A percentile compares a stretch with the other conserved stretches of the same genome.
Conservation (phyloP, 2,888 invertebrate genomes). For the Cephus pulcher region DNA sequence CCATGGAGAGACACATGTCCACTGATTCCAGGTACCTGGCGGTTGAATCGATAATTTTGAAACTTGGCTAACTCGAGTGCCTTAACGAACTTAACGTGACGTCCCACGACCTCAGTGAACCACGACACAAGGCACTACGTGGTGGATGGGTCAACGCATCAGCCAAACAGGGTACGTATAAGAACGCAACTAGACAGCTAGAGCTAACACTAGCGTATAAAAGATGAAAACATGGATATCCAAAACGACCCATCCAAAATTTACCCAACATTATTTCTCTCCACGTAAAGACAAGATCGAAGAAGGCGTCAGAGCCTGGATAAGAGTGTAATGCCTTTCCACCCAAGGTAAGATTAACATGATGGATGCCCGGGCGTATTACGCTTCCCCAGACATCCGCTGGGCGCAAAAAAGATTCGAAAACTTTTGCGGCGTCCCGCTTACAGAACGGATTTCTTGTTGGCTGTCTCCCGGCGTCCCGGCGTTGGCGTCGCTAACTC, state of each 20-base stretch:
- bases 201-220: neutral
- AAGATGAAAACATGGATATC: neutral
- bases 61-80: neutral
- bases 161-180: neutral
- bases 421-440: neutral
- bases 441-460: conserved; percentile 4
- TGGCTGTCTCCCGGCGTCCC: neutral
- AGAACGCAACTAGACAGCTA: neutral
- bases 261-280: neutral
- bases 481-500: neutral
- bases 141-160: neutral
- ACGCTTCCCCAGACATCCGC: neutral
- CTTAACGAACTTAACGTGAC: neutral
- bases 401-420: conserved; percentile 6
- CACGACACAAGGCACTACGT: neutral
- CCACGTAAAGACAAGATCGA: neutral
- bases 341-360: neutral
- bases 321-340: conserved; percentile 4
- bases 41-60: neutral
- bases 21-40: neutral
- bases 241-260: neutral
- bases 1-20: neutral
- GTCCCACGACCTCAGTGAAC: neutral
- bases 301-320: neutral
- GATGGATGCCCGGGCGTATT: conserved; percentile 5